phyloP scores from a whole-genome alignment of 2,888 invertebrate genomes.

The Chloromyia formosa region DNA sequence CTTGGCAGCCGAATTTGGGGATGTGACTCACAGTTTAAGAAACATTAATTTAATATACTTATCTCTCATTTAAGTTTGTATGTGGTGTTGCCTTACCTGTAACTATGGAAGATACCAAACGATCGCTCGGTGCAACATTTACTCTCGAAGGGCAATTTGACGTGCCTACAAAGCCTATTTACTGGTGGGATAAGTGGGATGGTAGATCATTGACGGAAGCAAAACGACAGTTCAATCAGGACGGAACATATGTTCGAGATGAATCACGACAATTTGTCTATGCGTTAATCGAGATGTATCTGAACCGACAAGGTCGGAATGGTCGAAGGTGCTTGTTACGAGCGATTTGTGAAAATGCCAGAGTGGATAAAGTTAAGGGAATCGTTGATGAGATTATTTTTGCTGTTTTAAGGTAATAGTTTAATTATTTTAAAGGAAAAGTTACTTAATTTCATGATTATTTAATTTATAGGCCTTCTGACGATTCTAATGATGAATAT shows the following conservation, averaged over 20 bases:
- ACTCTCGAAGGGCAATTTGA: slow-evolving; percentile 56
- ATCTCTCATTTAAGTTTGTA: slow-evolving; percentile 52
- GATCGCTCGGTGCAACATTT: slow-evolving; percentile 55
- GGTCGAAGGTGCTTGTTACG: slow-evolving; percentile 44
- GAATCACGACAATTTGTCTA: slow-evolving; percentile 45
- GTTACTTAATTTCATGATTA: too few relatives aligned
- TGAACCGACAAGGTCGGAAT: slow-evolving; percentile 40
- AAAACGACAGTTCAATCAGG: slow-evolving; percentile 28
- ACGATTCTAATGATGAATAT: slow-evolving; percentile 67
- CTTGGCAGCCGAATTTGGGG: too few relatives aligned
- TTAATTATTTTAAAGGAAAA: not conserved
- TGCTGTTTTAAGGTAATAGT: slow-evolving; percentile 57
- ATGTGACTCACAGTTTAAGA: too few relatives aligned
- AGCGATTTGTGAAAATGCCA: slow-evolving; percentile 47
- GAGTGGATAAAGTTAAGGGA: slow-evolving; percentile 46
- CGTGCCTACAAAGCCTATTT: slow-evolving; percentile 56
- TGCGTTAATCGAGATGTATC: slow-evolving; percentile 43
- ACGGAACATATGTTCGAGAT: slow-evolving; percentile 43
- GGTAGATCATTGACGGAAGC: slow-evolving; percentile 39
- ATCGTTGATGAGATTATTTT: slow-evolving; percentile 57
- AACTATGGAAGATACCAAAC: slow-evolving; percentile 55
- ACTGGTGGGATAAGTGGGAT: slow-evolving; percentile 58
- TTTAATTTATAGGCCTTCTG: slow-evolving; percentile 20
- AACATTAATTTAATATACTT: too few relatives aligned
- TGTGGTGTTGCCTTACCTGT: slow-evolving; percentile 56